Evolutionary conservation across 92 coral and sea anemone species (phyloP).

Genomic region (Phenganax marumi): DNA sequence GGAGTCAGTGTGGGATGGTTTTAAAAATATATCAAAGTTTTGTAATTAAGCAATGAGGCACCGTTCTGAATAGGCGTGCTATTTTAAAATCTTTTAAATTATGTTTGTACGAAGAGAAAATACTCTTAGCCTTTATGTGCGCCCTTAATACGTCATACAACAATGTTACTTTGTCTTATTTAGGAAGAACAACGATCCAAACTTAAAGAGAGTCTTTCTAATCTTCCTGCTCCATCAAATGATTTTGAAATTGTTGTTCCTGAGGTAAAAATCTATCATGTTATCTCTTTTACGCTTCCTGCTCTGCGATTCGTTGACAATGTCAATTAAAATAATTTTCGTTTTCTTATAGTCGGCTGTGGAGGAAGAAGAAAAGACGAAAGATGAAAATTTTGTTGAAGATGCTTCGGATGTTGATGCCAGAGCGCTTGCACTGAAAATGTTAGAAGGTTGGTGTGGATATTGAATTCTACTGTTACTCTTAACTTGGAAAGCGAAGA

Average conservation of each 20-base stretch:
- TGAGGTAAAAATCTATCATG: slow-evolving; percentile 57
- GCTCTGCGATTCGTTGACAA: not conserved
- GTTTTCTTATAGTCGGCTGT: slow-evolving; percentile 54
- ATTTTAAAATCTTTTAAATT: too few species aligned
- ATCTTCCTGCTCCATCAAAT: slow-evolving; percentile 87
- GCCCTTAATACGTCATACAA: too few species aligned
- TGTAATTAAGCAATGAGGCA: too few species aligned
- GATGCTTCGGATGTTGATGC: slow-evolving; percentile 98
- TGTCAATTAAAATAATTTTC: not conserved
- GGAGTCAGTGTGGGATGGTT: too few species aligned
- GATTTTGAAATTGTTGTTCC: slow-evolving; percentile 99
- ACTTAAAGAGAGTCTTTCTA: slow-evolving; percentile 85
- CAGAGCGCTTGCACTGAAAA: slow-evolving; percentile 64
- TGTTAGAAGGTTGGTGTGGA: slow-evolving; percentile 67
- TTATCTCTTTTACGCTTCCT: not conserved
- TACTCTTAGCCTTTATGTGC: not conserved
- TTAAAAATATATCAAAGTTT: too few species aligned
- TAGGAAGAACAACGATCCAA: slow-evolving; percentile 78
- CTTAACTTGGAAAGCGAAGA: not conserved
- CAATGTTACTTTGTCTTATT: not conserved
- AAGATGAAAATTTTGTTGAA: slow-evolving; percentile 65
- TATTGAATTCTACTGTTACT: not conserved
- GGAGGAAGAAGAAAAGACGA: slow-evolving; percentile 59
- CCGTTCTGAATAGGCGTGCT: too few species aligned
- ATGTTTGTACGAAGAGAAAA: too few species aligned